These are phyloP conservation scores for Calcarius lapponicus DNA, from an alignment of 2,797 vertebrate species.

Conservation along the genomic window DNA sequence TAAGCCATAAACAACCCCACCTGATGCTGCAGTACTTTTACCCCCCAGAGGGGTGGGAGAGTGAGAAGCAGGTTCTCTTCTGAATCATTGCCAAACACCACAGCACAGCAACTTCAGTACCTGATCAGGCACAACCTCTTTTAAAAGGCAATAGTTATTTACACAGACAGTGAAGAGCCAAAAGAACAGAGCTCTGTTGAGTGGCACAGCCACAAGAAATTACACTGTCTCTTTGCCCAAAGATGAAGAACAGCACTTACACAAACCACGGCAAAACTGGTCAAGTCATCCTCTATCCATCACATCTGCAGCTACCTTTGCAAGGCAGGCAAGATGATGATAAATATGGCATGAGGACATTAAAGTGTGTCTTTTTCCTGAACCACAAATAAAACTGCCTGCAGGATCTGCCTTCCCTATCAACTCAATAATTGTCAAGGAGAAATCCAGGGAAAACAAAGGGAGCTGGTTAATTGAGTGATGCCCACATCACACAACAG, in stretches of 20 bases:
- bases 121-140: neutral
- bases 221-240: neutral
- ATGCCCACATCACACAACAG: neutral
- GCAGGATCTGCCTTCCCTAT: neutral
- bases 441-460: neutral
- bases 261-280: neutral
- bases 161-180: neutral
- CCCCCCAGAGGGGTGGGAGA: neutral
- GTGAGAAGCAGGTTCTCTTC: neutral
- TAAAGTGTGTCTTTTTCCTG: neutral
- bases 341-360: neutral
- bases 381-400: neutral
- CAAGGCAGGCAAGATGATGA: neutral
- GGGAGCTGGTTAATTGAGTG: neutral
- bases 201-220: neutral
- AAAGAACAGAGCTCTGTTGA: neutral
- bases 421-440: neutral
- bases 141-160: neutral
- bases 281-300: neutral
- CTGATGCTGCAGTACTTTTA: neutral
- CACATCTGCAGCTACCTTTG: neutral
- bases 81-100: neutral
- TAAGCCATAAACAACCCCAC: rapidly evolving
- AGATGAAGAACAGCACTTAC: neutral
- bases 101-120: neutral